phyloP scores from a whole-genome alignment of 2,113 vertebrate genomes.

The Cephalopholis sonnerati region DNA sequence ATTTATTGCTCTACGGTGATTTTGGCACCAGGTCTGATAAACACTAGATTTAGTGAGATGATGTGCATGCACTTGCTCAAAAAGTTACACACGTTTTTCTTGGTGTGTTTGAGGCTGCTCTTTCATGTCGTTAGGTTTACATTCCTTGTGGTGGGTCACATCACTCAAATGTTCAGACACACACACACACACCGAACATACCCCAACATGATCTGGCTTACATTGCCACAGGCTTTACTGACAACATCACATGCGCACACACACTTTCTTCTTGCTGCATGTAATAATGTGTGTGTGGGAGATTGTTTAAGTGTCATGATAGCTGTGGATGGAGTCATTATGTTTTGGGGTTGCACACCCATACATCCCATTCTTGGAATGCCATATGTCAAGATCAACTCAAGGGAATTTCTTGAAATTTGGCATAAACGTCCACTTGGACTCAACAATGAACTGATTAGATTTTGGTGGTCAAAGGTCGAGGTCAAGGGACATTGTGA shows the following conservation, averaged over 20 bases:
- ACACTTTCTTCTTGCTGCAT: background rate
- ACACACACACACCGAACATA: constrained; percentile 10
- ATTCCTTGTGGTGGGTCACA: constrained; percentile 25
- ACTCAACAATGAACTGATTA: too few relatives aligned
- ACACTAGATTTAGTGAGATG: background rate
- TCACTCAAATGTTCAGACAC: background rate
- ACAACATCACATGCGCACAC: background rate
- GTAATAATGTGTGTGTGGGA: background rate
- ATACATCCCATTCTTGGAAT: too few relatives aligned
- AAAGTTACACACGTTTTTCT: background rate
- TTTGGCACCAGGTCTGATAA: background rate
- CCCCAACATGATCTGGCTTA: constrained; percentile 20
- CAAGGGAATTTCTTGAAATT: too few relatives aligned
- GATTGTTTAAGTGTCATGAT: background rate
- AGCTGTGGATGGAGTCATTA: too few relatives aligned
- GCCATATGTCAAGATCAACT: too few relatives aligned
- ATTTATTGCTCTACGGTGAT: background rate
- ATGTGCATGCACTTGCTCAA: background rate
- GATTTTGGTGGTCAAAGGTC: too few relatives aligned
- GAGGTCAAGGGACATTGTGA: too few relatives aligned
- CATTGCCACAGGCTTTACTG: constrained; percentile 23
- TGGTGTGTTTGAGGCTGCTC: background rate
- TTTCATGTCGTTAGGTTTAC: constrained; percentile 18
- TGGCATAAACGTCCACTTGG: too few relatives aligned
- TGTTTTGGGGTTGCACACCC: too few relatives aligned